phyloP scores from a whole-genome alignment of 2,113 vertebrate genomes.

The Caloenas nicobarica region DNA sequence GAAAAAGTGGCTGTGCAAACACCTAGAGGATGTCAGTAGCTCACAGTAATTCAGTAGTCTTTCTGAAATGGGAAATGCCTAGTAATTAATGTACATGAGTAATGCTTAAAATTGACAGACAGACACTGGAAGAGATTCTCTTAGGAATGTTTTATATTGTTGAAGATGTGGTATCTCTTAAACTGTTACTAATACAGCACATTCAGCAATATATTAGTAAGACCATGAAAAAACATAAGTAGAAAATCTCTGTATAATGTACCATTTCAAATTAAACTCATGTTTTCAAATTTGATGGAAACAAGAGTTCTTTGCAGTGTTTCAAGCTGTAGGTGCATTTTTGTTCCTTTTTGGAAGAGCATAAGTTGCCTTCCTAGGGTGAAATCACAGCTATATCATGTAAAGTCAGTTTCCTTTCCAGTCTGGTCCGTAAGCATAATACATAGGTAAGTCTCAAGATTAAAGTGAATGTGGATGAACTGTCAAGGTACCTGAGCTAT shows the following conservation, averaged over 20 bases:
- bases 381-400: background rate
- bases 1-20: background rate
- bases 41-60: background rate
- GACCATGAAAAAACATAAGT: background rate
- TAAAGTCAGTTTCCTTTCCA: background rate
- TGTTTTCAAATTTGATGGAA: background rate
- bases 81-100: background rate
- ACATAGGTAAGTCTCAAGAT: background rate
- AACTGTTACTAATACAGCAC: background rate
- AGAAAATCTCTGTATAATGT: background rate
- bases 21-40: background rate
- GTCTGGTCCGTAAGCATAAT: background rate
- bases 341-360: background rate
- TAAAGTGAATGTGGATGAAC: background rate
- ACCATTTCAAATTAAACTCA: background rate
- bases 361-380: background rate
- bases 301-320: background rate
- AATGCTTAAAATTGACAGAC: background rate
- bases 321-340: background rate
- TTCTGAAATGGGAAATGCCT: background rate
- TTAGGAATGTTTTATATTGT: background rate
- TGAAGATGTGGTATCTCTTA: background rate
- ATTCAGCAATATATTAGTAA: background rate
- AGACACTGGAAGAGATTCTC: background rate
- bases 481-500: background rate